Percentiles rank a stretch among this genome's conserved stretches.
These are phyloP conservation scores for Anas bahamensis DNA, from an alignment of 2,797 vertebrate species.

Conservation along the genomic window DNA sequence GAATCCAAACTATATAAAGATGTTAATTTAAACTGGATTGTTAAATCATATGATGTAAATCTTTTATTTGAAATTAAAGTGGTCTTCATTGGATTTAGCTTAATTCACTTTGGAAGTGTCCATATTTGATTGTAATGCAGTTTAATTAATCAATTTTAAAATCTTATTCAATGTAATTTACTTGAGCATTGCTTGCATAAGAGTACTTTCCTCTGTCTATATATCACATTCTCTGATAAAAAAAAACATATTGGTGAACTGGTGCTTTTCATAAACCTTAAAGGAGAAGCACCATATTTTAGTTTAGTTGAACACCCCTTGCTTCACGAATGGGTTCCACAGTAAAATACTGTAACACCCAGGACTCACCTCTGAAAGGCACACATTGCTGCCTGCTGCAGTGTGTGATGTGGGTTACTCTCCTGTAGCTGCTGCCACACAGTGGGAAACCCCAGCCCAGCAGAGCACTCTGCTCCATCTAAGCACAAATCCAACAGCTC, in stretches of 20 bases:
- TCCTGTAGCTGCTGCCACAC: neutral
- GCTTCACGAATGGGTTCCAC: neutral
- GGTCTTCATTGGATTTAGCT: neutral
- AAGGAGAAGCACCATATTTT: neutral
- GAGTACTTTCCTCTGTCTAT: neutral
- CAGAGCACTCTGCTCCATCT: neutral
- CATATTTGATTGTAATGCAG: neutral
- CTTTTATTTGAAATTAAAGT: neutral
- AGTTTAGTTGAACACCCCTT: neutral
- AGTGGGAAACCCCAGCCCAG: neutral
- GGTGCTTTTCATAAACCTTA: neutral
- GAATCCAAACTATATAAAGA: neutral
- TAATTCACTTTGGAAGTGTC: neutral
- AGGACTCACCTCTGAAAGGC: neutral
- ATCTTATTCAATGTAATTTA: neutral
- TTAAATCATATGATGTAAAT: neutral
- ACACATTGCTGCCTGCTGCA: neutral
- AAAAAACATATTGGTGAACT: neutral
- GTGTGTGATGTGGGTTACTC: fast-evolving
- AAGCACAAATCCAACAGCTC: neutral
- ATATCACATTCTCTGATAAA: neutral
- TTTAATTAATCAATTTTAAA: neutral
- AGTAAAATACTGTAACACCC: fast-evolving
- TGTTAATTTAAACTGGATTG: neutral
- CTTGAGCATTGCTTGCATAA: neutral